Conservation (phyloP, 2,797 vertebrate species). For the Muraenolepis orangiensis region DNA sequence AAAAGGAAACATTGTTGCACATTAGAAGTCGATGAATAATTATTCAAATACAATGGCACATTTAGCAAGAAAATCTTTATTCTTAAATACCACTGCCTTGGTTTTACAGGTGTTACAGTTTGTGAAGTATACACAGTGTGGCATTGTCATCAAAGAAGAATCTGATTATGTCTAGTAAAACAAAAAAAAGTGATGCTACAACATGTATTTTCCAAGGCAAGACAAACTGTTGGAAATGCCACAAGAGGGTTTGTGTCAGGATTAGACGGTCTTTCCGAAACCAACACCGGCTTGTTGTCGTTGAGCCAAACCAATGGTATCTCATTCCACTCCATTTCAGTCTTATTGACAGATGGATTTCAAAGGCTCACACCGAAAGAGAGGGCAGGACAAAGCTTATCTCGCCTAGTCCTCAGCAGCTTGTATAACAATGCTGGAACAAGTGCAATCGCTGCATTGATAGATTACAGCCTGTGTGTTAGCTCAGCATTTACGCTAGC, state of each 20-base stretch:
- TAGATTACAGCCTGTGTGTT: slow-evolving; percentile 67
- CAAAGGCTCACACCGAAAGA: slow-evolving; percentile 59
- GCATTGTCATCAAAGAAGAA: not conserved
- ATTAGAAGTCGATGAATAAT: too few species aligned
- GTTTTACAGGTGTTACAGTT: not conserved
- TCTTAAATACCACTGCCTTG: too few species aligned
- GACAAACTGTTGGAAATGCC: not conserved
- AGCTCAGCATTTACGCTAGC: slow-evolving; percentile 66
- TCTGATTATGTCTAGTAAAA: not conserved
- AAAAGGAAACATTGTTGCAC: too few species aligned
- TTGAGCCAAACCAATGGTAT: slow-evolving; percentile 23
- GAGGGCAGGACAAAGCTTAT: slow-evolving; percentile 71
- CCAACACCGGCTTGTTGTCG: slow-evolving; percentile 13
- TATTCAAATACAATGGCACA: too few species aligned
- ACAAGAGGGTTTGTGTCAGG: not conserved
- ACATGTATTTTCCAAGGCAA: not conserved
- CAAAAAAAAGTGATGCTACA: not conserved
- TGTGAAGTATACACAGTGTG: not conserved
- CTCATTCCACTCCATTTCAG: slow-evolving; percentile 45
- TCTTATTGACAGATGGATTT: slow-evolving; percentile 75
- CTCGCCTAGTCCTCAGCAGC: slow-evolving; percentile 60
- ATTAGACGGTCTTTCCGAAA: slow-evolving; percentile 14
- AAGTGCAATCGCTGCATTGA: slow-evolving; percentile 68
- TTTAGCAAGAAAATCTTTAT: too few species aligned
- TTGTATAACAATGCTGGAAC: slow-evolving; percentile 72